Conservation (phyloP, 1,140 invertebrate species). For the Drosophila kohkoa region DNA sequence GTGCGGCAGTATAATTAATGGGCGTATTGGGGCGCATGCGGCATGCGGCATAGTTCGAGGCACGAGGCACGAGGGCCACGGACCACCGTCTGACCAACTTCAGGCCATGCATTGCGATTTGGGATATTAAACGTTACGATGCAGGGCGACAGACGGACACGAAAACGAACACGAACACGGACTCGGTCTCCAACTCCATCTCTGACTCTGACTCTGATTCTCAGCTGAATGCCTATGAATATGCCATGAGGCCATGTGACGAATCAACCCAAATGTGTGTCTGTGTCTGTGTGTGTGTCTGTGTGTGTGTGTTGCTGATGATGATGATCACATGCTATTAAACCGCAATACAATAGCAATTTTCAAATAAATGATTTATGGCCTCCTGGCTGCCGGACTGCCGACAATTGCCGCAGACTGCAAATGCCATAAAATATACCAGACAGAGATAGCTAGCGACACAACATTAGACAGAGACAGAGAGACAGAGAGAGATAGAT, state of each 20-base stretch:
- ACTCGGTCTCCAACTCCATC: neutral
- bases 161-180: neutral
- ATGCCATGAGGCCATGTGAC: constrained; percentile 61
- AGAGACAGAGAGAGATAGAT: neutral
- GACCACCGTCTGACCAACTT: constrained; percentile 10
- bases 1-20: constrained; percentile 81
- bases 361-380: constrained; percentile 83
- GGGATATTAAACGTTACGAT: constrained; percentile 77
- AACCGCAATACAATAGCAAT: constrained; percentile 82
- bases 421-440: constrained; percentile 55
- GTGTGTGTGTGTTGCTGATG: constrained; percentile 41
- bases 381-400: constrained; percentile 45
- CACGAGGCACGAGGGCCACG: constrained; percentile 8
- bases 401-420: constrained; percentile 62
- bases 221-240: constrained; percentile 57
- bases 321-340: constrained; percentile 81
- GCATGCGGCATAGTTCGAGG: constrained; percentile 4
- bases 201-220: neutral
- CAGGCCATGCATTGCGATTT: constrained; percentile 57
- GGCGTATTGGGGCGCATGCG: constrained; percentile 68
- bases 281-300: constrained; percentile 10
- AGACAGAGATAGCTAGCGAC: constrained; percentile 20
- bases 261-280: constrained; percentile 26
- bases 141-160: constrained; percentile 37
- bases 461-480: constrained; percentile 7